Evolutionary conservation across 2,797 vertebrate genomes (phyloP).

Genomic region (Avahi laniger): DNA sequence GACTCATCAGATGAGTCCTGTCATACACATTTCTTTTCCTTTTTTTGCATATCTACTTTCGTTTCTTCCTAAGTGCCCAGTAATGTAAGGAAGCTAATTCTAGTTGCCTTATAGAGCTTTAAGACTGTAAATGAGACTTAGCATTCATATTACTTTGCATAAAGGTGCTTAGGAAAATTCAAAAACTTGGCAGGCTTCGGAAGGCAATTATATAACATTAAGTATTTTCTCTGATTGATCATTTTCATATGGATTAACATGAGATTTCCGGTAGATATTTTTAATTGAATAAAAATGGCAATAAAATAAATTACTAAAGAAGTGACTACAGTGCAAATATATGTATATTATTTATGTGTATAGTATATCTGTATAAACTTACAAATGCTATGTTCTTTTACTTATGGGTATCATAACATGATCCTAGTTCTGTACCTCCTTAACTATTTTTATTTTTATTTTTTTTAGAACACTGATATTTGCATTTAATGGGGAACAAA

Average conservation of each 20-base stretch:
- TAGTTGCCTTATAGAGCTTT: background rate
- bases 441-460: constrained; percentile 52
- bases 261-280: constrained; percentile 7
- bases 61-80: background rate
- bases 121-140: background rate
- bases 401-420: background rate
- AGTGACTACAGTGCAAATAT: background rate
- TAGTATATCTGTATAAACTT: background rate
- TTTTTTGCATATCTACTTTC: background rate
- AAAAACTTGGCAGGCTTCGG: background rate
- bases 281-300: background rate
- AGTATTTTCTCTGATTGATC: background rate
- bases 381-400: background rate
- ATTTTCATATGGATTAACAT: background rate
- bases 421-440: constrained; percentile 31
- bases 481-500: constrained; percentile 73
- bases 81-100: background rate
- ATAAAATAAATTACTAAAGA: background rate
- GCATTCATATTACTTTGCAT: background rate
- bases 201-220: background rate
- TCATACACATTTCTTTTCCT: background rate
- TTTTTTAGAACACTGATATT: constrained; percentile 69
- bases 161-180: constrained; percentile 29
- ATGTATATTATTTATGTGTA: background rate
- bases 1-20: background rate